Evolutionary conservation across 2,797 vertebrate species (phyloP).

Genomic region (Lacerta bilineata): DNA sequence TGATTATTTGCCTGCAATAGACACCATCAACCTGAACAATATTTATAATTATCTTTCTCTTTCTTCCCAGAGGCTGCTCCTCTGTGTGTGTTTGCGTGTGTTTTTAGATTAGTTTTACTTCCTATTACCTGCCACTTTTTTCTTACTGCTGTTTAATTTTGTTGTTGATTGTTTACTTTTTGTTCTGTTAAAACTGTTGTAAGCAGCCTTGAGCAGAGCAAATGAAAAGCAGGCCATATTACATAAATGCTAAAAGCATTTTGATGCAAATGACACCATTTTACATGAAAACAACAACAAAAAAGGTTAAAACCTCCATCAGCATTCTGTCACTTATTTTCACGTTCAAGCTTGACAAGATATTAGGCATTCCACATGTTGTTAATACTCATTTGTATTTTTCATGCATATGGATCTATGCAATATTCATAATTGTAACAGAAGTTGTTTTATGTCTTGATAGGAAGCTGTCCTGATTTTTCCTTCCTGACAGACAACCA

Average conservation of each 20-base stretch:
- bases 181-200: background rate
- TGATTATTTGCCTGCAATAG: slow-evolving; percentile 30
- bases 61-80: background rate
- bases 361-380: background rate
- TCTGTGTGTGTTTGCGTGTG: background rate
- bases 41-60: background rate
- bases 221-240: background rate
- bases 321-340: background rate
- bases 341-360: background rate
- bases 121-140: background rate
- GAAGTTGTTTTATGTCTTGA: background rate
- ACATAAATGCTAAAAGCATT: background rate
- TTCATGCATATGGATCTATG: background rate
- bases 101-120: background rate
- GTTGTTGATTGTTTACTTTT: background rate
- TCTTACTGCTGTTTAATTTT: background rate
- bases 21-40: background rate
- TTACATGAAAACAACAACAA: no score
- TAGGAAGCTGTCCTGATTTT: background rate
- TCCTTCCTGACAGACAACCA: no score
- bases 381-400: background rate
- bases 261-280: background rate
- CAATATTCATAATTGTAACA: background rate
- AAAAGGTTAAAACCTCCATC: background rate
- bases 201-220: background rate